These are phyloP conservation scores for Zonotrichia leucophrys DNA, from an alignment of 2,113 vertebrate species.

Conservation along the genomic window DNA sequence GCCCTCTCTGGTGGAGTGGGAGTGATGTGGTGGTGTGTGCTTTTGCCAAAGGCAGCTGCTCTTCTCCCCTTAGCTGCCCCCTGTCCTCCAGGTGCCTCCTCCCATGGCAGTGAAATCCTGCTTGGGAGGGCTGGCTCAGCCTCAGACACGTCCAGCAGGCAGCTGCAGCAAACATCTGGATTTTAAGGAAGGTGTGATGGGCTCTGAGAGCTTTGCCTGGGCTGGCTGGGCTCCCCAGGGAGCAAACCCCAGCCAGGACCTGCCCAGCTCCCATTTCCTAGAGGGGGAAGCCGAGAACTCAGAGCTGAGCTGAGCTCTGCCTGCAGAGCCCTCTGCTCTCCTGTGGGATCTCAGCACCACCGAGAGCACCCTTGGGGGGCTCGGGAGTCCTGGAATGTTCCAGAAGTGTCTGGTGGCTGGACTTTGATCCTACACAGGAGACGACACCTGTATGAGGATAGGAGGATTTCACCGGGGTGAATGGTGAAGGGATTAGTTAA, in stretches of 20 bases:
- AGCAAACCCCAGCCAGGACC: not conserved
- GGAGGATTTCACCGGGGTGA: no score
- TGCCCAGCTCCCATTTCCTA: not conserved
- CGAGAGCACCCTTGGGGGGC: no score
- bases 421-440: no score
- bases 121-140: not conserved
- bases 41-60: not conserved
- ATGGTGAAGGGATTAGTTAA: no score
- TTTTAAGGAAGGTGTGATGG: not conserved
- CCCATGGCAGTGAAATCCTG: fast-evolving
- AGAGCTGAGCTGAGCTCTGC: not conserved
- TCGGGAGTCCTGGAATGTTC: no score
- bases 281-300: not conserved
- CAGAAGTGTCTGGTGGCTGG: no score
- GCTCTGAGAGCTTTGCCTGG: not conserved
- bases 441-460: no score
- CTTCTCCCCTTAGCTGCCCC: not conserved
- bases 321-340: not conserved
- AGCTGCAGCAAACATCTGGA: not conserved
- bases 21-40: not conserved
- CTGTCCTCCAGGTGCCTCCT: not conserved
- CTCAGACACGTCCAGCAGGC: not conserved
- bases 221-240: not conserved
- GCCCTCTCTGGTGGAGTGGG: not conserved
- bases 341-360: no score